phyloP scores from a whole-genome alignment of 2,888 invertebrate genomes.

The Caenorhabditis imperialis region DNA sequence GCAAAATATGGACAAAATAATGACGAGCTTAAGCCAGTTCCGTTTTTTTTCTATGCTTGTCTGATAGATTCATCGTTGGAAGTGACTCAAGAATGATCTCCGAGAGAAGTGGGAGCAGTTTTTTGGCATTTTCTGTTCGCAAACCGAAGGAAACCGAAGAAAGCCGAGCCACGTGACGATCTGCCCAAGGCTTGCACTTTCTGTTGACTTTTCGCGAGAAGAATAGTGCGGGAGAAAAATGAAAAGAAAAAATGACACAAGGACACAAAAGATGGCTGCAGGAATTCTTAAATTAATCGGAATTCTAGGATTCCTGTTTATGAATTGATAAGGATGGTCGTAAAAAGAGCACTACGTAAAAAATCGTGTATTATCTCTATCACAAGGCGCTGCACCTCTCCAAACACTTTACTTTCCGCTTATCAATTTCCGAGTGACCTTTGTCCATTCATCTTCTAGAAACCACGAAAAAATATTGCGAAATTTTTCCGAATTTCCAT shows the following conservation, averaged over 20 bases:
- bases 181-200: slow-evolving; percentile 20
- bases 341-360: slow-evolving; percentile 40
- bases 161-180: slow-evolving; percentile 25
- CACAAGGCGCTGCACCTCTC: slow-evolving; percentile 21
- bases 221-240: slow-evolving; percentile 11
- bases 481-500: not conserved
- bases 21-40: no score
- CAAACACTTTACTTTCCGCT: slow-evolving; percentile 7
- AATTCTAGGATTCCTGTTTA: slow-evolving; percentile 9
- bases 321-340: slow-evolving; percentile 12
- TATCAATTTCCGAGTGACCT: slow-evolving; percentile 33
- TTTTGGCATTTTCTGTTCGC: no score
- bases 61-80: no score
- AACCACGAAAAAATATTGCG: no score
- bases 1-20: no score
- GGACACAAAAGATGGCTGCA: not conserved
- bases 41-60: no score
- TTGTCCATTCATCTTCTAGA: slow-evolving; percentile 24
- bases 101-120: no score
- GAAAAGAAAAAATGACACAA: slow-evolving; percentile 2
- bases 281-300: not conserved
- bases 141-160: no score
- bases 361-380: slow-evolving; percentile 17
- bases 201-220: slow-evolving; percentile 24
- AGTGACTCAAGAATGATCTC: no score